Percentiles rank a stretch among this genome's conserved stretches.
Evolutionary conservation across 2,113 vertebrate species (phyloP).

Genomic region (Neoarius graeffei): DNA sequence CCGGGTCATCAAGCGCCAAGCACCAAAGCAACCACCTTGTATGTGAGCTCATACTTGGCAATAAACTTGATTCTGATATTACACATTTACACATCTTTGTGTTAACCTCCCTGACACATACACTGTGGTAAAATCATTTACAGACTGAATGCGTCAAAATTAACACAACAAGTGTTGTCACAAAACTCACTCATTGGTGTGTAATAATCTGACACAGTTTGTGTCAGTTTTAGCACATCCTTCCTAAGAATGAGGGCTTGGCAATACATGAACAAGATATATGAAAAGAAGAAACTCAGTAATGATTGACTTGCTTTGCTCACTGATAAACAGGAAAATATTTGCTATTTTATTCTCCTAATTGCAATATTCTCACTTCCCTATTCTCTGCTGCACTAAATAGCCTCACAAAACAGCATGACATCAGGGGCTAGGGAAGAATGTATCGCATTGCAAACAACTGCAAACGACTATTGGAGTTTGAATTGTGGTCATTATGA

Average conservation of each 20-base stretch:
- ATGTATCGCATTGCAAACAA: not conserved
- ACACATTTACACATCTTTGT: no score
- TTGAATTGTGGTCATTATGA: not conserved
- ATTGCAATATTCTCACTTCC: not conserved
- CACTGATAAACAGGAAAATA: slow-evolving; percentile 6
- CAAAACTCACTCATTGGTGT: no score
- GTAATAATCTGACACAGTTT: no score
- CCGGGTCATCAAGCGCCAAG: no score
- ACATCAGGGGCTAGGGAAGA: not conserved
- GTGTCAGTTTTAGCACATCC: no score
- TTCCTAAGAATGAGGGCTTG: not conserved
- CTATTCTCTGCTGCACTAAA: not conserved
- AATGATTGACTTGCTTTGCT: slow-evolving; percentile 36
- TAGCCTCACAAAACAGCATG: not conserved
- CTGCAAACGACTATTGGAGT: not conserved
- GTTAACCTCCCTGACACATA: no score
- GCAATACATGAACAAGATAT: slow-evolving; percentile 26
- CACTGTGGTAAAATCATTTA: no score
- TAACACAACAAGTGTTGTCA: no score
- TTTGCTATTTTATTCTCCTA: slow-evolving; percentile 7
- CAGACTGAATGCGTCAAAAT: no score
- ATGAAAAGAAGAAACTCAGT: slow-evolving; percentile 10
- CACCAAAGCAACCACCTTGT: no score
- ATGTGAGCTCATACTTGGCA: no score
- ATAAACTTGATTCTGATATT: no score